A percentile compares a stretch with the other conserved stretches of the same genome.
Conservation (phyloP, 92 coral and sea anemone genomes). For the Blastomussa wellsi region DNA sequence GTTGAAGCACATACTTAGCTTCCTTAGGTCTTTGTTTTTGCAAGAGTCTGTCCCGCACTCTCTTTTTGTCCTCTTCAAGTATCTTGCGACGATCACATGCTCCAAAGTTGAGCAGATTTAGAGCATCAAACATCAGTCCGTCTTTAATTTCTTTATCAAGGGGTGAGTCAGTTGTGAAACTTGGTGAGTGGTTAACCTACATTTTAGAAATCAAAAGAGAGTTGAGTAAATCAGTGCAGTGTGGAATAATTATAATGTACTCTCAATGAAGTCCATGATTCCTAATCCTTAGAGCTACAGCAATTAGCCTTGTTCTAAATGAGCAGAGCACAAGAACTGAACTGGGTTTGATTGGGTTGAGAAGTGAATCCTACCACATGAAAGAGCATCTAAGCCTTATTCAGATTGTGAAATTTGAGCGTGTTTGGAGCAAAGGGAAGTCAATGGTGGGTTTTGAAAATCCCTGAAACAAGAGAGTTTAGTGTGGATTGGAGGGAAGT, state of each 20-base stretch:
- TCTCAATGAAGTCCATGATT: neutral
- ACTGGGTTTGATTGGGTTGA: too few species aligned
- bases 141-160: conserved; percentile 98
- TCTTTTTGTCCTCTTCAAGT: conserved; percentile 90
- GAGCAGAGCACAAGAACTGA: too few species aligned
- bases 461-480: too few species aligned
- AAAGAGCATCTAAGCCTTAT: too few species aligned
- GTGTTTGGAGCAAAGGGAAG: too few species aligned
- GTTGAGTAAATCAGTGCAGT: neutral
- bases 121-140: conserved; percentile 87
- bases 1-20: conserved; percentile 60
- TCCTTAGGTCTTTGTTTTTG: conserved; percentile 93
- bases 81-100: conserved; percentile 94
- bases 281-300: too few species aligned
- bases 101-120: conserved; percentile 83
- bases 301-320: too few species aligned
- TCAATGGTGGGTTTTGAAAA: too few species aligned
- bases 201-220: neutral
- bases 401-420: too few species aligned
- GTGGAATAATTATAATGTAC: too few species aligned
- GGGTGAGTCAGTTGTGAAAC: conserved; percentile 95
- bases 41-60: conserved; percentile 91
- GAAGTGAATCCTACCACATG: too few species aligned
- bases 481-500: too few species aligned
- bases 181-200: conserved; percentile 99